phyloP scores from a whole-genome alignment of 2,797 vertebrate species.

The Triplophysa bombifrons region DNA sequence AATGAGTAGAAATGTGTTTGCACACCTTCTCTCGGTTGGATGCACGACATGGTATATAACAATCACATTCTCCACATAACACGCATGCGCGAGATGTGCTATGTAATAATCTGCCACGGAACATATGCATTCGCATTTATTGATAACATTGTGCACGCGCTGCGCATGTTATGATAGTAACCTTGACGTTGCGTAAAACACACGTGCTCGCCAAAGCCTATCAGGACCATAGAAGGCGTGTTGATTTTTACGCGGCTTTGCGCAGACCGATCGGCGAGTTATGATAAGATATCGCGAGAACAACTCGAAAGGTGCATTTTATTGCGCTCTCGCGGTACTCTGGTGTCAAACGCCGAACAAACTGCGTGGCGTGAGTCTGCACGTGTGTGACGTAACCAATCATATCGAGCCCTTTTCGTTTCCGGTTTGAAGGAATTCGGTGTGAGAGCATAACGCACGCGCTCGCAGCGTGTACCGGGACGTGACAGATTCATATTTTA shows the following conservation, averaged over 20 bases:
- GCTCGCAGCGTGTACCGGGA: not conserved
- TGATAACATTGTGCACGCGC: not conserved
- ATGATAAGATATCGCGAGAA: not conserved
- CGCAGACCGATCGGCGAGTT: not conserved
- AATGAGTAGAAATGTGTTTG: too few species aligned
- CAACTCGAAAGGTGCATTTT: too few species aligned
- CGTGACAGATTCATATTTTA: not conserved
- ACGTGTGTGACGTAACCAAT: not conserved
- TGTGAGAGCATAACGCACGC: not conserved
- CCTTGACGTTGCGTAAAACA: not conserved
- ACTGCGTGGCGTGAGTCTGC: too few species aligned
- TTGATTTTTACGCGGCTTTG: too few species aligned
- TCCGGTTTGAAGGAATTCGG: constrained; percentile 9
- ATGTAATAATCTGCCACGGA: too few species aligned
- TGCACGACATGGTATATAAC: too few species aligned
- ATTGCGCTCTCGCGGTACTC: too few species aligned
- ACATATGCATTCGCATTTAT: too few species aligned
- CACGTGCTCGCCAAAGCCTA: not conserved
- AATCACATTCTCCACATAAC: too few species aligned
- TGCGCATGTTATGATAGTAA: not conserved
- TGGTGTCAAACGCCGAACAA: too few species aligned
- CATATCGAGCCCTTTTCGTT: not conserved
- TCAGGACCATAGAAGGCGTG: not conserved
- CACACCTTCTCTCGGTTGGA: too few species aligned
- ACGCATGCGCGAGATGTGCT: too few species aligned